A percentile compares a stretch with the other conserved stretches of the same genome.
phyloP scores from a whole-genome alignment of 2,113 vertebrate species.

The Psittacula cyanocephala region DNA sequence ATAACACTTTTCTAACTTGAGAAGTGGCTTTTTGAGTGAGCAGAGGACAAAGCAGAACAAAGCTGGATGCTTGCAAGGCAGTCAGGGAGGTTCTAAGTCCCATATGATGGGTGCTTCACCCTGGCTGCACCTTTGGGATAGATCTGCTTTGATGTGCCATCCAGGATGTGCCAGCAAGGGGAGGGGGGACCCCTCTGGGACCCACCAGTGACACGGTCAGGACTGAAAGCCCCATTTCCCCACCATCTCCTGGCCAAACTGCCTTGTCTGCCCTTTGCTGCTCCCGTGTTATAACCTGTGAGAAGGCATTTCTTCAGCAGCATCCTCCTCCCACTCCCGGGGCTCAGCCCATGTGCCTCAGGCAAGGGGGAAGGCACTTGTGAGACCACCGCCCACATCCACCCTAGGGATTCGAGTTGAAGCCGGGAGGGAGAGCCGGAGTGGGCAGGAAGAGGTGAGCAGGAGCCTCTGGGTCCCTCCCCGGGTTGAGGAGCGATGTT shows the following conservation, averaged over 20 bases:
- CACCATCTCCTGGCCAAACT: not conserved
- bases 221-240: not conserved
- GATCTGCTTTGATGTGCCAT: not conserved
- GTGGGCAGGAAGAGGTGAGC: not conserved
- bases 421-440: not conserved
- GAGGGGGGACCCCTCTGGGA: not conserved
- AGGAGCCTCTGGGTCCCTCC: not conserved
- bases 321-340: not conserved
- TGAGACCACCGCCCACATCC: not conserved
- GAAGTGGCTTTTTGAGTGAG: not conserved
- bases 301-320: not conserved
- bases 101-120: not conserved
- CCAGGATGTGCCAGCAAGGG: not conserved
- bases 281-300: rapidly evolving
- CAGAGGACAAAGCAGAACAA: not conserved
- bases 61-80: not conserved
- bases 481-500: not conserved
- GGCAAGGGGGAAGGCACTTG: rapidly evolving
- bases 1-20: not conserved
- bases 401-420: not conserved
- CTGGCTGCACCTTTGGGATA: not conserved
- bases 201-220: rapidly evolving
- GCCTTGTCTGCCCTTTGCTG: rapidly evolving
- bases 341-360: not conserved
- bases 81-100: not conserved